Evolutionary conservation across 1,140 invertebrate genomes (phyloP).

Genomic region (Arctopsyche grandis): DNA sequence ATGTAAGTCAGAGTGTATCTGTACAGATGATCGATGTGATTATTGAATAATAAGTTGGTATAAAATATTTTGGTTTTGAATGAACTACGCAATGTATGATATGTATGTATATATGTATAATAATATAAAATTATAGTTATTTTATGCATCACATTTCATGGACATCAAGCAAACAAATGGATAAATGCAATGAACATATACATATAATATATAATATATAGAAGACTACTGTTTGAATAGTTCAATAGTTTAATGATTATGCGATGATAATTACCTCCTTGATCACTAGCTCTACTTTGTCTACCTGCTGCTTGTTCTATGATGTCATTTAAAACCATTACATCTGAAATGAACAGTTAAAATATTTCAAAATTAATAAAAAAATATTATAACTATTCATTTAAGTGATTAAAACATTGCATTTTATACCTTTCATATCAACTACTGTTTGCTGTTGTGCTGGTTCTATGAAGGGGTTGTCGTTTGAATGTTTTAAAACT

Average conservation of each 20-base stretch:
- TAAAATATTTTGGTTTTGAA: conserved; percentile 20
- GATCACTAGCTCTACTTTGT: conserved; percentile 83
- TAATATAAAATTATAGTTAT: background rate
- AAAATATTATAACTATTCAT: background rate
- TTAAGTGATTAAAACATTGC: background rate
- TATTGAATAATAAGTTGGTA: too few relatives aligned
- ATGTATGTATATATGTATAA: background rate
- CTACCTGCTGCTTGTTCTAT: conserved; percentile 93
- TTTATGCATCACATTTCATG: conserved; percentile 42
- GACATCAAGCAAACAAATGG: conserved; percentile 46
- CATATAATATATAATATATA: conserved; percentile 23
- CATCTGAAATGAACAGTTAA: conserved; percentile 75
- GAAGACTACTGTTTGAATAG: conserved; percentile 6
- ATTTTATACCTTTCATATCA: conserved; percentile 88
- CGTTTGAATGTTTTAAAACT: conserved; percentile 79
- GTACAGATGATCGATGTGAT: conserved; percentile 5
- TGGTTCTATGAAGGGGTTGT: conserved; percentile 92
- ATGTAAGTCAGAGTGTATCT: background rate
- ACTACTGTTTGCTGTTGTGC: conserved; percentile 88
- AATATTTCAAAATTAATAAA: background rate
- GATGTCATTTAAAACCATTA: conserved; percentile 97
- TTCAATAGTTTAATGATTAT: background rate
- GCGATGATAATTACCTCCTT: conserved; percentile 76
- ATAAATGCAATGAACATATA: conserved; percentile 45
- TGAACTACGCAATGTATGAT: conserved; percentile 29